Conservation (phyloP, 2,888 invertebrate genomes). For the Agonopterix arenella region DNA sequence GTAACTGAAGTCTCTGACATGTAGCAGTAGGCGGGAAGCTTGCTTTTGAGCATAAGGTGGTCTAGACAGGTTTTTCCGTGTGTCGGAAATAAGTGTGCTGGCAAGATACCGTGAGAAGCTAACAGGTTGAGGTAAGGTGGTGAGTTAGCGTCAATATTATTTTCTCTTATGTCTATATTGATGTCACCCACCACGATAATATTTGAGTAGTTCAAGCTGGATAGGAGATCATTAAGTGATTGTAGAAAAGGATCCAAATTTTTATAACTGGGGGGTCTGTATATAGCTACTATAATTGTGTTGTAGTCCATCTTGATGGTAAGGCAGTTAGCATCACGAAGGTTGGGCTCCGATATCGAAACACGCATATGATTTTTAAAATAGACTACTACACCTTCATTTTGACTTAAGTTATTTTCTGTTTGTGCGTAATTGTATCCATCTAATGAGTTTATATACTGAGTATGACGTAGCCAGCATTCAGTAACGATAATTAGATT, state of each 20-base stretch:
- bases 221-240: constrained; percentile 3
- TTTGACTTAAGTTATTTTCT: constrained; percentile 12
- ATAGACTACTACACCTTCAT: constrained; percentile 19
- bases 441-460: constrained; percentile 11
- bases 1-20: constrained; percentile 7
- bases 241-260: constrained; percentile 2
- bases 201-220: constrained; percentile 9
- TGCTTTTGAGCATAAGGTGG: constrained; percentile 16
- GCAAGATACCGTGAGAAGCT: constrained; percentile 15
- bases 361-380: constrained; percentile 7
- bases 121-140: constrained; percentile 14
- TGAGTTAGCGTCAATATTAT: constrained; percentile 2
- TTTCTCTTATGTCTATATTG: constrained; percentile 10
- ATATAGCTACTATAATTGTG: constrained; percentile 8
- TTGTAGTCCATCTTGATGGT: constrained; percentile 4
- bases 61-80: constrained; percentile 13
- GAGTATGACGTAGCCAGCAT: constrained; percentile 15
- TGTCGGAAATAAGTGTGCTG: constrained; percentile 12
- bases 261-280: constrained; percentile 10
- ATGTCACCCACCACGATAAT: constrained; percentile 18
- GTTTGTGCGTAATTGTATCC: constrained; percentile 10
- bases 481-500: constrained; percentile 18
- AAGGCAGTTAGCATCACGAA: constrained; percentile 16
- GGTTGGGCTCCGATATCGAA: constrained; percentile 8
- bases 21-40: constrained; percentile 4